These are phyloP conservation scores for Actinemys pallida DNA, from an alignment of 2,113 vertebrate species.

Conservation along the genomic window DNA sequence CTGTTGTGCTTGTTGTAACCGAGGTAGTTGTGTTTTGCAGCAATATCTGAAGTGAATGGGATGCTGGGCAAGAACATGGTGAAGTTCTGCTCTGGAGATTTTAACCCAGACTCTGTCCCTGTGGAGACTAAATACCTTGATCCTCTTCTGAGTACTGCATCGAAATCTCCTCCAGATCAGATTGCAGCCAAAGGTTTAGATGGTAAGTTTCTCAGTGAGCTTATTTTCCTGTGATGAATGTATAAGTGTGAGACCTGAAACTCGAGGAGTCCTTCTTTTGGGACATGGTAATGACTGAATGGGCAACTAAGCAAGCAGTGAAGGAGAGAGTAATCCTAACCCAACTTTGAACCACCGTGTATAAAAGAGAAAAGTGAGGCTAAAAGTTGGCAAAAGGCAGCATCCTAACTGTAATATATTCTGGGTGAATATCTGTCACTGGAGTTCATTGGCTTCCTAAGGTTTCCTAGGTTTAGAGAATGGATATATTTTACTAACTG, in stretches of 20 bases:
- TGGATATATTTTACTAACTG: accelerated
- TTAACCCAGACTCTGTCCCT: constrained; percentile 69
- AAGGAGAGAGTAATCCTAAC: not conserved
- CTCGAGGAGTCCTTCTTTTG: not conserved
- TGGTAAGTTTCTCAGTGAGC: constrained; percentile 74
- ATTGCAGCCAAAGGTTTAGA: constrained; percentile 83
- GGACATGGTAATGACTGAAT: accelerated
- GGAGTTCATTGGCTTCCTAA: not conserved
- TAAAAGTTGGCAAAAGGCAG: not conserved
- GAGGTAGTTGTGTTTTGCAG: constrained; percentile 64
- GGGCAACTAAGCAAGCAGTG: not conserved
- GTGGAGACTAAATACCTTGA: constrained; percentile 81
- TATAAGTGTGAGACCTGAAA: not conserved
- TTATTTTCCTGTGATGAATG: accelerated
- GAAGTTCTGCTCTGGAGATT: constrained; percentile 85
- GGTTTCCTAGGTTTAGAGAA: accelerated
- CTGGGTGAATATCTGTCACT: not conserved
- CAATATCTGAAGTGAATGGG: constrained; percentile 83
- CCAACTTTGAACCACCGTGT: not conserved
- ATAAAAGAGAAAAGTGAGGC: accelerated
- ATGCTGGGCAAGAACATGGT: constrained; percentile 83
- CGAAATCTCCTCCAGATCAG: constrained; percentile 65
- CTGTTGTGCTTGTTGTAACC: accelerated
- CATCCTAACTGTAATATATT: not conserved
- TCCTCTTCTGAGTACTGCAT: constrained; percentile 75